Conservation (phyloP, 1,140 invertebrate species). For the Drosophila equinoxialis region DNA sequence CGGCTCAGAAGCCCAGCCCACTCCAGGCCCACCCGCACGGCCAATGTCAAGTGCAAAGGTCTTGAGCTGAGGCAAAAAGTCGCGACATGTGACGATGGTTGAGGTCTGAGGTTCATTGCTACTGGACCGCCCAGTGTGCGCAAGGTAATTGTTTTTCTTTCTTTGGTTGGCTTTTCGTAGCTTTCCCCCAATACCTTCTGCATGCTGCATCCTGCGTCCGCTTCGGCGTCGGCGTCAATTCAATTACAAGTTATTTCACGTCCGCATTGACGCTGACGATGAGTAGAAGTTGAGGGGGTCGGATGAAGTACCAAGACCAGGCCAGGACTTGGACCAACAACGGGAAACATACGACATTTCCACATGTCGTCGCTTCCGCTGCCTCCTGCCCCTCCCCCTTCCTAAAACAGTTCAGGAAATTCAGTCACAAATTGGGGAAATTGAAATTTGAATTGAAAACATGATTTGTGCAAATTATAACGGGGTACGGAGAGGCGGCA, state of each 20-base stretch:
- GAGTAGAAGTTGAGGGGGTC: neutral
- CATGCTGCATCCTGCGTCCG: conserved; percentile 54
- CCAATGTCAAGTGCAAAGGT: conserved; percentile 75
- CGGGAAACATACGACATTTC: conserved; percentile 36
- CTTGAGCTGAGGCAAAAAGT: conserved; percentile 41
- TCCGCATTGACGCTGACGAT: conserved; percentile 37
- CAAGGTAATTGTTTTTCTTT: conserved; percentile 75
- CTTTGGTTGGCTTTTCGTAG: conserved; percentile 47
- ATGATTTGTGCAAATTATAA: conserved; percentile 51
- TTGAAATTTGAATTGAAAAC: conserved; percentile 73
- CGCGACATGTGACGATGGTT: conserved; percentile 28
- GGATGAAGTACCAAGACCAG: neutral
- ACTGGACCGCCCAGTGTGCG: conserved; percentile 62
- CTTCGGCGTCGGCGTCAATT: conserved; percentile 65
- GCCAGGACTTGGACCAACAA: neutral
- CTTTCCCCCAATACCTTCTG: conserved; percentile 27
- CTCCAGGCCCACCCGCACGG: conserved; percentile 50
- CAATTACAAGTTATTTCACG: conserved; percentile 69
- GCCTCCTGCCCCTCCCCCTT: conserved; percentile 1
- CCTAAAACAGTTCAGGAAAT: conserved; percentile 58
- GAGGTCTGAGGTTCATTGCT: conserved; percentile 27
- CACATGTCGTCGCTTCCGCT: conserved; percentile 45
- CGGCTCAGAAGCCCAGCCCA: conserved; percentile 35
- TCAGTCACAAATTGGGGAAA: conserved; percentile 65
- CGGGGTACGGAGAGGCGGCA: neutral